phyloP scores from a whole-genome alignment of 2,888 invertebrate species.

The Pammene fasciana region DNA sequence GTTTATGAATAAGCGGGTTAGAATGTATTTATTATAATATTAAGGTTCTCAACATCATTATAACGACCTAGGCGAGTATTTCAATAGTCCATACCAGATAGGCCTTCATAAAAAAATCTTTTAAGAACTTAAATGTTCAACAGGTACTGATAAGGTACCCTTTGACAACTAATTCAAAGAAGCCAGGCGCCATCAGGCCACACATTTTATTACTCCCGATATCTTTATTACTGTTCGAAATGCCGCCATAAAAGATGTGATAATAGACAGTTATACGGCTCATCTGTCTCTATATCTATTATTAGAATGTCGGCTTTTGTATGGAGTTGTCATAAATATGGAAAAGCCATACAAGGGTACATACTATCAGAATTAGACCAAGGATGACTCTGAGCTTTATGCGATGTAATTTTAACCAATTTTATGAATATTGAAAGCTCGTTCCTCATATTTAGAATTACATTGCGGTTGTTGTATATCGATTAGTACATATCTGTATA shows the following conservation, averaged over 20 bases:
- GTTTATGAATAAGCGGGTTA: too few relatives aligned
- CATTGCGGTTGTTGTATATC: not conserved
- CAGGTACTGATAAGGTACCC: conserved; percentile 9
- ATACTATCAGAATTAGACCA: conserved; percentile 14
- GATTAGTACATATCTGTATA: not conserved
- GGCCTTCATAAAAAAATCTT: too few relatives aligned
- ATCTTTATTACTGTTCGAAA: conserved; percentile 72
- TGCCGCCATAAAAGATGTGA: conserved; percentile 66
- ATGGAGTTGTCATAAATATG: conserved; percentile 30
- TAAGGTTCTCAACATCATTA: too few relatives aligned
- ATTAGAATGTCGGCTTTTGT: conserved; percentile 39
- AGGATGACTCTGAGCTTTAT: conserved; percentile 5
- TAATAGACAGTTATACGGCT: conserved; percentile 65
- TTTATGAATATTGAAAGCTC: not conserved
- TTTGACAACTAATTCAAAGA: conserved; percentile 23
- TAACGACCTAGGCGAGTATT: too few relatives aligned
- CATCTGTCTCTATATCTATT: conserved; percentile 48
- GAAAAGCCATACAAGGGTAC: conserved; percentile 18
- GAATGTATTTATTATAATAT: too few relatives aligned
- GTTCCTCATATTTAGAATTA: not conserved
- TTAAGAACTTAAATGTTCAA: too few relatives aligned
- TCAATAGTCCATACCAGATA: too few relatives aligned
- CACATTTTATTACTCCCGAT: conserved; percentile 56
- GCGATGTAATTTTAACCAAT: conserved; percentile 5
- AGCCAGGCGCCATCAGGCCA: conserved; percentile 40